Evolutionary conservation across 2,888 invertebrate genomes (phyloP), one percentile per base, ranked within the genome.

Genomic region (Tortrix viridana): DNA sequence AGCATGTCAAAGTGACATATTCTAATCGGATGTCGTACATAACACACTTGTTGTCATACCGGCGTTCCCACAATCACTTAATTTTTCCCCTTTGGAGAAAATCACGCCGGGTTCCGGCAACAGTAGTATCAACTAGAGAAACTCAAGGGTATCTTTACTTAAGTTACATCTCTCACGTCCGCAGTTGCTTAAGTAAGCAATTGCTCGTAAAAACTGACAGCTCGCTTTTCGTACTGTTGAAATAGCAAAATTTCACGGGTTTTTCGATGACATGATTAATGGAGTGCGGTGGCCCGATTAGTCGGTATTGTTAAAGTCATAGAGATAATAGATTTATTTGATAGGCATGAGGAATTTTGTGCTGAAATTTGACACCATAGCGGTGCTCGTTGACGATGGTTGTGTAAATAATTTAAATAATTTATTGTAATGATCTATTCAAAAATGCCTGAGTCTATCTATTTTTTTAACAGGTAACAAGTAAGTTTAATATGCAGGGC

Each of bases 41-140:
- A 44, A 44, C 26, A 44, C 26, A n/a, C 43, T 26, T 44, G 26
- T 47, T 32, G 52, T 47, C 20, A n/a, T 32, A 18, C 26, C 16
- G 41, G 26, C 46, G 41, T 58, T 53, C 67, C 49, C 65, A 66
- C 65, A 38, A 60, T 55, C 50, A 65, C 68, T 70, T 64, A 68
- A 66, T 71, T 73, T 73, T 74, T 72, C 65, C 68, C 63, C 66
- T 62, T 61, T 58, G 66, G 48, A 58, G 60, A 46, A n/a, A 53
- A 46, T 61, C 47, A 41, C 56, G 23, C 48, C 20, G 53, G 41
- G 56, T 67, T 68, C 65, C 67, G 66, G 59, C n/a, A 41, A 16
- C 63, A 72, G 70, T 69, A 61, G 67, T 53, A 38, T 20, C 3
- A 38, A 41, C 47, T 66, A 65, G 60, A 67, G 65, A 60, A 56